phyloP scores from a whole-genome alignment of 2,888 invertebrate genomes.

The Miltochrista miniata region DNA sequence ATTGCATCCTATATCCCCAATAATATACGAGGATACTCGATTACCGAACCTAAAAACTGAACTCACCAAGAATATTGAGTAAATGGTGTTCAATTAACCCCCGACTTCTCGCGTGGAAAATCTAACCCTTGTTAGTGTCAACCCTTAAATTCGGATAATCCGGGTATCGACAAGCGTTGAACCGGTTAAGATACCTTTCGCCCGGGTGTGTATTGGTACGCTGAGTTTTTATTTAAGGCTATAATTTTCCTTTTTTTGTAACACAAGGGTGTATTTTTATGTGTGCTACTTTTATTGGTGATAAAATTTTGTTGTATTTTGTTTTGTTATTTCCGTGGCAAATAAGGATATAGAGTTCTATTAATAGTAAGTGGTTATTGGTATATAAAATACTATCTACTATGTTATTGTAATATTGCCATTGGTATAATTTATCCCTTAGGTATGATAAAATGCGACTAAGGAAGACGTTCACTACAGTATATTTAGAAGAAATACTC shows the following conservation, averaged over 20 bases:
- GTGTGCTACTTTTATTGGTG: neutral
- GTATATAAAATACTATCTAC: too few species aligned
- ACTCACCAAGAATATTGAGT: slow-evolving; percentile 43
- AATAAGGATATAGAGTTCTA: too few species aligned
- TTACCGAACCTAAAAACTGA: too few species aligned
- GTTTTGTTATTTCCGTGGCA: neutral
- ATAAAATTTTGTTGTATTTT: neutral
- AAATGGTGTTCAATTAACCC: slow-evolving; percentile 49
- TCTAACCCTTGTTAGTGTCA: slow-evolving; percentile 76
- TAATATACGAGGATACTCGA: too few species aligned
- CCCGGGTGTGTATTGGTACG: slow-evolving; percentile 23
- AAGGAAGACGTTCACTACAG: too few species aligned
- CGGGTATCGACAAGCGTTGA: slow-evolving; percentile 63
- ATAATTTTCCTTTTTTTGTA: slow-evolving; percentile 2
- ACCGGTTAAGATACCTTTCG: slow-evolving; percentile 53
- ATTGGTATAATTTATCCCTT: too few species aligned
- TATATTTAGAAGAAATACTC: too few species aligned
- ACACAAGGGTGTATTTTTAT: neutral
- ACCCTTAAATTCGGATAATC: slow-evolving; percentile 66
- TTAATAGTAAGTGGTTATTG: too few species aligned
- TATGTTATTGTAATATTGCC: too few species aligned
- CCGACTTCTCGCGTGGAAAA: slow-evolving; percentile 49
- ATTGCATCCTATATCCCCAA: too few species aligned
- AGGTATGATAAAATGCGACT: too few species aligned
- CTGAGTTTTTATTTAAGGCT: slow-evolving; percentile 5